phyloP scores from a whole-genome alignment of 23 tunicate genomes.

The Pegea sp. region DNA sequence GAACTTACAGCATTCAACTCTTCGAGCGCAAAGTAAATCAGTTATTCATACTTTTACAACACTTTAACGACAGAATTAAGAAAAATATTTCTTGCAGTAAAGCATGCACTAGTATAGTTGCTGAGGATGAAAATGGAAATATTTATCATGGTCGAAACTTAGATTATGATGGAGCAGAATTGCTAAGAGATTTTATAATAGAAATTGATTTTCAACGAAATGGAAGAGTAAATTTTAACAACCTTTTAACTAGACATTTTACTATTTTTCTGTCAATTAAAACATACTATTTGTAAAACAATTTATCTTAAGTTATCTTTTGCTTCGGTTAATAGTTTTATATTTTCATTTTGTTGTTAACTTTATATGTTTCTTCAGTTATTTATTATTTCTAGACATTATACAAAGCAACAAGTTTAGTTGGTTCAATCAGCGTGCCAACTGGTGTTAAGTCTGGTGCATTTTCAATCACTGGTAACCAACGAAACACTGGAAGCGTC shows the following conservation, averaged over 20 bases:
- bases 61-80: neutral
- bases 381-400: slow-evolving; percentile 11
- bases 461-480: slow-evolving; percentile 34
- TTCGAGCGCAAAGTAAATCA: neutral
- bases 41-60: neutral
- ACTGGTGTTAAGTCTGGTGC: slow-evolving; percentile 36
- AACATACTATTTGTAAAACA: too few relatives aligned
- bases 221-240: slow-evolving; percentile 22
- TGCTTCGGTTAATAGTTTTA: neutral
- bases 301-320: too few relatives aligned
- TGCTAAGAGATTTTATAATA: slow-evolving; percentile 26
- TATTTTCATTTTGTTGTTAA: neutral
- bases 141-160: slow-evolving; percentile 65
- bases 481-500: slow-evolving; percentile 20
- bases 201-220: slow-evolving; percentile 39
- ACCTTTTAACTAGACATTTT: neutral
- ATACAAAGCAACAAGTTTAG: slow-evolving; percentile 46
- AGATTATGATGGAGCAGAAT: slow-evolving; percentile 26
- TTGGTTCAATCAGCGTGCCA: slow-evolving; percentile 37
- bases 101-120: slow-evolving; percentile 83
- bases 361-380: too few relatives aligned
- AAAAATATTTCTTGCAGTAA: too few relatives aligned
- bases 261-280: too few relatives aligned
- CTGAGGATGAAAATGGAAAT: slow-evolving; percentile 25
- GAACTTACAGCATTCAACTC: neutral